Percentiles rank a stretch among this genome's conserved stretches.
Conservation (phyloP, 2,113 vertebrate species). For the Brienomyrus brachyistius region DNA sequence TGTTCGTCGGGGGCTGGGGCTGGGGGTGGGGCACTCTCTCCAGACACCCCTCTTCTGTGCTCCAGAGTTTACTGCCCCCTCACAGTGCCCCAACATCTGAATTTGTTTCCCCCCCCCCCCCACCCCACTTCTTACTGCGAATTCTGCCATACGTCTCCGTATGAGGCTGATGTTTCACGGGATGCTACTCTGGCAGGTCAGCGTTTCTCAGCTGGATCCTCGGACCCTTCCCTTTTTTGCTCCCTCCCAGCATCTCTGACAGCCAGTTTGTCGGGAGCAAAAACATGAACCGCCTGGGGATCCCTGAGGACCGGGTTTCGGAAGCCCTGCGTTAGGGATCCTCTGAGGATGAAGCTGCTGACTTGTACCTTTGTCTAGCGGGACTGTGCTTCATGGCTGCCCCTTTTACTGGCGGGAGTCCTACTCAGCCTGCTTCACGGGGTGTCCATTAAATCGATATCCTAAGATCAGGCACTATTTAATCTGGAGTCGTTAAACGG, state of each 20-base stretch:
- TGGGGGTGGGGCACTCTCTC: background rate
- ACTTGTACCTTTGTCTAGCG: background rate
- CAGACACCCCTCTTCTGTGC: background rate
- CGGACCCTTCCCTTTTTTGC: background rate
- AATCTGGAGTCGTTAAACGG: constrained; percentile 1
- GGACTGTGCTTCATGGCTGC: background rate
- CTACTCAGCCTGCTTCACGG: background rate
- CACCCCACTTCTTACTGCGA: background rate
- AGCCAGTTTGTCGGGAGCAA: background rate
- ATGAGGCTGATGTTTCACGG: background rate
- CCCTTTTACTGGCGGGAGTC: background rate
- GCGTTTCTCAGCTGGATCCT: background rate
- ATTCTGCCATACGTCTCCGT: background rate
- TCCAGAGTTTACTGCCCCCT: background rate
- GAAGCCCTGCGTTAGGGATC: background rate
- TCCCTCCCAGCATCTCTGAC: background rate
- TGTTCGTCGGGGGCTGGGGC: background rate
- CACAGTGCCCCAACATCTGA: background rate
- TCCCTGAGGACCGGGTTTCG: background rate
- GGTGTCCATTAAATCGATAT: background rate
- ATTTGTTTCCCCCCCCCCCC: background rate
- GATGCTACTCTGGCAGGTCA: background rate
- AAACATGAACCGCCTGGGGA: background rate
- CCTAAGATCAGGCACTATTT: background rate
- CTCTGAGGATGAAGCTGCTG: background rate